Conservation (phyloP, 2,113 vertebrate species). For the Caloenas nicobarica region DNA sequence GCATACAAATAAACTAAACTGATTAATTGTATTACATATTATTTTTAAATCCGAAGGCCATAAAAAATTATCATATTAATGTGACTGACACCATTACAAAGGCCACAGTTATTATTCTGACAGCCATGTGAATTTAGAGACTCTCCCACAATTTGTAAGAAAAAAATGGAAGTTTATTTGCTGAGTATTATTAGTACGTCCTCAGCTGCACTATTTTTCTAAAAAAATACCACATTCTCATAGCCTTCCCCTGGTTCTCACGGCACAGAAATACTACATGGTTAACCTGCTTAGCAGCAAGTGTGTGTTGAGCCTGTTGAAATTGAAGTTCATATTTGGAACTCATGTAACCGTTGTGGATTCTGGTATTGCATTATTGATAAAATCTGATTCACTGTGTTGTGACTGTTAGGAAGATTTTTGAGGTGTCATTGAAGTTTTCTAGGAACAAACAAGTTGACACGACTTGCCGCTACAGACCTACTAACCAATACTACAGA, state of each 20-base stretch:
- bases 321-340: background rate
- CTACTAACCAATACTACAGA: background rate
- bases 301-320: background rate
- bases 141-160: background rate
- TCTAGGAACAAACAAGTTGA: background rate
- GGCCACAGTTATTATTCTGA: background rate
- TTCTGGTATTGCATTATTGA: background rate
- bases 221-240: background rate
- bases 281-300: background rate
- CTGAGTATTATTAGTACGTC: background rate
- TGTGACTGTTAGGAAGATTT: background rate
- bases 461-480: background rate
- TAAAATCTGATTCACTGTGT: background rate
- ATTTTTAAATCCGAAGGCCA: background rate
- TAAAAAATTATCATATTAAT: background rate
- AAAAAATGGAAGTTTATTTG: background rate
- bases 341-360: background rate
- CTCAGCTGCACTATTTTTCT: background rate
- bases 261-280: background rate
- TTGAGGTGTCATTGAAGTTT: background rate
- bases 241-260: background rate
- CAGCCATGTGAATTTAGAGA: background rate
- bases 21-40: background rate
- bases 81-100: background rate
- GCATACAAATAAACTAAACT: background rate